Base-by-base conservation (phyloP, 2,888 invertebrate genomes). In the Didymodactylos carnosus region DNA sequence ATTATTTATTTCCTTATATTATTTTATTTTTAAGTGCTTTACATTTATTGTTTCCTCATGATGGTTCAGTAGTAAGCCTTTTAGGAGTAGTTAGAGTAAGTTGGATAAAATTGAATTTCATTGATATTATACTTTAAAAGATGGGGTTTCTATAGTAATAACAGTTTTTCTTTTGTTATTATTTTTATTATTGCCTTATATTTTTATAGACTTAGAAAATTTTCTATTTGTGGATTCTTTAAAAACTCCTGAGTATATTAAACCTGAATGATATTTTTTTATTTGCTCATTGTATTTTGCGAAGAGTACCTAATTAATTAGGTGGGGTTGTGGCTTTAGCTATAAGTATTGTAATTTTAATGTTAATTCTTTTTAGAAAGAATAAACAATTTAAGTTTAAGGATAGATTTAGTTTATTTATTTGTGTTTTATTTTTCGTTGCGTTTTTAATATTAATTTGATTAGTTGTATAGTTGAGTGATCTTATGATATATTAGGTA, bases 211-310 rank as follows among this genome's bases (percentile, higher is more conserved):
- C 39, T 88, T 88, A 0, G 89, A 89, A 85, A 90, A 89, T 84
- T 90, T 89, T 84, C 87, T 86, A 29, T 87, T 87, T 0, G 89
- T 88, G 7, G 88, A 89, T 77, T 86, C 88, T 0, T 79, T 89
- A 84, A 85, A 88, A 23, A 89, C 89, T 0, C 89, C 90, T 0
- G 81, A 86, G 11, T 89, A 90, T 80, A 90, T 90, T 85, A 88
- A 90, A 87, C 90, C 89, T 69, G 90, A 91, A 87, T 90, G 89
- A 88, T 90, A 90, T n/a, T 82, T 91, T 90, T 79, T 82, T 90
- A 85, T 90, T 90, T 86, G 89, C 90, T 19, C 90, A 90, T 82
- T 88, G 89, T 25, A 90, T 90, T 85, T 78, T 90, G 79, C 90
- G 90, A 39, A 89, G 89, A 49, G 89, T 90, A 75, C 89, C 90